A percentile compares a stretch with the other conserved stretches of the same genome.
These are phyloP conservation scores for Poecilia latipinna DNA, from an alignment of 2,113 vertebrate genomes.

Conservation along the genomic window DNA sequence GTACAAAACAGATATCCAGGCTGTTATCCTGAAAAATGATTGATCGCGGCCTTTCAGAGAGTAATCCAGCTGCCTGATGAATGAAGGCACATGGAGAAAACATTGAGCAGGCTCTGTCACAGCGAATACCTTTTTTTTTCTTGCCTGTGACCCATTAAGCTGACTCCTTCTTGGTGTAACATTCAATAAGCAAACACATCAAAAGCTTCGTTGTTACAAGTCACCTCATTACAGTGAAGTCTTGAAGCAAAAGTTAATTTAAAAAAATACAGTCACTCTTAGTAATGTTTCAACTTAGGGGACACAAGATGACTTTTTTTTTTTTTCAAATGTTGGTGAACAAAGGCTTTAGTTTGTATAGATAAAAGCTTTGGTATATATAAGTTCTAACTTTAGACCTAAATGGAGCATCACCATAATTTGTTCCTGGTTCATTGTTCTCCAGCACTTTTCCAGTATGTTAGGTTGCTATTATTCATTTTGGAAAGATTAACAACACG, in stretches of 20 bases:
- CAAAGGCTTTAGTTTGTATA: neutral
- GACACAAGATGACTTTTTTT: neutral
- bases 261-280: neutral
- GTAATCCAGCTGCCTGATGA: conserved; percentile 36
- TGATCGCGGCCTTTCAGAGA: conserved; percentile 10
- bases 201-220: neutral
- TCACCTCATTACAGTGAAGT: neutral
- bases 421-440: no score
- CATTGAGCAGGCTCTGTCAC: conserved; percentile 14
- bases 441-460: neutral
- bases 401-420: no score
- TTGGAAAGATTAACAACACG: no score
- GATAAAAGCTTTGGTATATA: no score
- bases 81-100: conserved; percentile 37
- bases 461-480: no score
- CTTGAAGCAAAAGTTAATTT: neutral
- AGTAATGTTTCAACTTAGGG: neutral
- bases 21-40: neutral
- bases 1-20: conserved; percentile 38
- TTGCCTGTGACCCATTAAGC: neutral
- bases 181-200: conserved; percentile 2
- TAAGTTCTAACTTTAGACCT: no score
- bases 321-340: neutral
- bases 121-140: conserved; percentile 2
- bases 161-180: neutral